Percentiles rank a stretch among this genome's conserved stretches.
These are phyloP conservation scores for Hyalella azteca DNA, from an alignment of 2,888 invertebrate genomes.

Conservation along the genomic window DNA sequence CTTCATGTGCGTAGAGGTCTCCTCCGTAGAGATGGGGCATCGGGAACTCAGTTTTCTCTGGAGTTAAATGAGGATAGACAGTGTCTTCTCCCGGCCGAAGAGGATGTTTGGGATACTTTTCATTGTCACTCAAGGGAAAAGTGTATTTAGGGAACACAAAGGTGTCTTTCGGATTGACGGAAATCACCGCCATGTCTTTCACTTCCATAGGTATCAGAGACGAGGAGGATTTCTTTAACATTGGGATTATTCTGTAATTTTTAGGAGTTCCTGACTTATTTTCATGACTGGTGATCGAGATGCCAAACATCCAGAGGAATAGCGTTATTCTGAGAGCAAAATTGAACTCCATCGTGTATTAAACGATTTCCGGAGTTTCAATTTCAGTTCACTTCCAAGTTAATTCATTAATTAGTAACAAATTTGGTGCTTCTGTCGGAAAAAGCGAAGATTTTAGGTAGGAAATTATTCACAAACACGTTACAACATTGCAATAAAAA, in stretches of 20 bases:
- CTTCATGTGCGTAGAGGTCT: conserved; percentile 1
- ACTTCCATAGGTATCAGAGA: background rate
- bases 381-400: too few relatives aligned
- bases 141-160: background rate
- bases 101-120: background rate
- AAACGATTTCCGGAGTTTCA: too few relatives aligned
- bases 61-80: background rate
- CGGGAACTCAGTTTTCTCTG: background rate
- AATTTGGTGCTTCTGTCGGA: too few relatives aligned
- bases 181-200: background rate
- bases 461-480: too few relatives aligned
- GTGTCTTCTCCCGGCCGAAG: conserved; percentile 14
- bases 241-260: background rate
- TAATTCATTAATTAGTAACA: too few relatives aligned
- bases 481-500: too few relatives aligned
- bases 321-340: too few relatives aligned
- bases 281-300: too few relatives aligned
- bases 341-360: too few relatives aligned
- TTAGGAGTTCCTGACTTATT: too few relatives aligned
- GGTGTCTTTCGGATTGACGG: background rate
- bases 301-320: too few relatives aligned
- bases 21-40: background rate
- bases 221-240: background rate
- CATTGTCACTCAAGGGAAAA: background rate
- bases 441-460: too few relatives aligned